Base-by-base conservation (phyloP, 2,888 invertebrate species). In the Pseudolycoriella hygida region DNA sequence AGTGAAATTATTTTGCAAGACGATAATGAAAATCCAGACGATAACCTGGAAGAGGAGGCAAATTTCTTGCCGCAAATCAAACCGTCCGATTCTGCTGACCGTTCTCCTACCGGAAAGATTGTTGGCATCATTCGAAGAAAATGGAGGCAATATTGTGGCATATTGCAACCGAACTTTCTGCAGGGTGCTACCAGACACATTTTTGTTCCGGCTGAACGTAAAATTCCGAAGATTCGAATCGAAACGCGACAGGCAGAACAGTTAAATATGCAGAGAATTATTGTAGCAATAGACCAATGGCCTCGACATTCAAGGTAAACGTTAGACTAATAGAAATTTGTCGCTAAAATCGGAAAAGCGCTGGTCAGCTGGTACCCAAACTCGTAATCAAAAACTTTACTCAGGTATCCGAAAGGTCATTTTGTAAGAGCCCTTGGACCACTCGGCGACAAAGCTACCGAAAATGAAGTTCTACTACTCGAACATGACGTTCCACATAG, bases 81-180 rank as follows among this genome's bases (percentile, higher is more conserved):
- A 32, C 20, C 55, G 49, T 1, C 56, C 55, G 19, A 55, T 54
- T 25, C 54, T 47, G 51, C 53, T 43, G 59, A 64, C 43, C 67
- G 72, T 56, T 42, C 55, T 3, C 80, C 84, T 2, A 87, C 87
- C 1, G 89, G 83, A 0, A 68, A 70, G 53, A 74, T 93, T 45
- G 92, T 98, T n/a, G 96, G 94, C 2, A 90, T 98, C 50, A 86
- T 98, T 47, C 76, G 87, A 51, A 73, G 97, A 46, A 97, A 96
- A 60, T 96, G 97, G 94, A 71, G 94, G 37, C 96, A 94, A 59
- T 97, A 96, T 64, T 98, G 97, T 67, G 98, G 98, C 12, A 90
- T 97, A 53, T 65, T 98, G 46, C 77, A 88, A 61, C 77, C 80
- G 1, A 85, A 80, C 57, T 71, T 75, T 17, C 67, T 85, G 38